Base-by-base conservation (phyloP, 2,797 vertebrate species). In the Jordanella pulchra region DNA sequence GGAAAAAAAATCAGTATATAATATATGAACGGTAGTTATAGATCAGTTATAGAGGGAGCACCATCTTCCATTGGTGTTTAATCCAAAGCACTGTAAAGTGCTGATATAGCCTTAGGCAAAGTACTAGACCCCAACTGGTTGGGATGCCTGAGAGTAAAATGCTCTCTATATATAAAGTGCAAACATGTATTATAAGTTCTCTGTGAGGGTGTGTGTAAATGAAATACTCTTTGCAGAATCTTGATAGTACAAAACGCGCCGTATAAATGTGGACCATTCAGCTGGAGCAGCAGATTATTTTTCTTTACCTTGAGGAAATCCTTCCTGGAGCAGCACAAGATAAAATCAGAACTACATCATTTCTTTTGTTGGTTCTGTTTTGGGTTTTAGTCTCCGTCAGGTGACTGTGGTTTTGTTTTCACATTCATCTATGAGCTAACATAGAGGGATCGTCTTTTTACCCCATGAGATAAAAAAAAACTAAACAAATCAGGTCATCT, bases 401-500 rank as follows among this genome's bases (percentile, higher is more conserved):
- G 3, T 1, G 18, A 5, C 30, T 21, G 3, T 68, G 55, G 79
- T 81, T 79, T 76, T 69, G 35, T 69, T 79, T 76, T 67, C 66
- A 71, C 75, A 39, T 73, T 72, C 71, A 81, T 17, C 17, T 64
- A 50, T 42, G 67, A 50, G 73, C 65, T 74, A 71, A 74, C 5
- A 74, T 61, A 15, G 69, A 77, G 55, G 75, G 82, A 65, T 69
- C 67, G 83, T 87, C 73, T 78, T 79, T 87, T 77, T 74, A 71
- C 73, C 55, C n/a, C 74, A 61, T 64, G 66, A 85, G 82, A 86
- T 54, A 56, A 2, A 28, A 84, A 91, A 90, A 64, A n/a, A n/a
- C n/a, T 39, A 7, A 39, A 39, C n/a, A n/a, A 39, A 39, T 86
- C 78, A 85, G 89, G 84, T 90, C 87, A 90, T 67, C 75, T 74